Evolutionary conservation across 2,888 invertebrate genomes (phyloP), one percentile per base, ranked within the genome.

Genomic region (Heliconius aoede): DNA sequence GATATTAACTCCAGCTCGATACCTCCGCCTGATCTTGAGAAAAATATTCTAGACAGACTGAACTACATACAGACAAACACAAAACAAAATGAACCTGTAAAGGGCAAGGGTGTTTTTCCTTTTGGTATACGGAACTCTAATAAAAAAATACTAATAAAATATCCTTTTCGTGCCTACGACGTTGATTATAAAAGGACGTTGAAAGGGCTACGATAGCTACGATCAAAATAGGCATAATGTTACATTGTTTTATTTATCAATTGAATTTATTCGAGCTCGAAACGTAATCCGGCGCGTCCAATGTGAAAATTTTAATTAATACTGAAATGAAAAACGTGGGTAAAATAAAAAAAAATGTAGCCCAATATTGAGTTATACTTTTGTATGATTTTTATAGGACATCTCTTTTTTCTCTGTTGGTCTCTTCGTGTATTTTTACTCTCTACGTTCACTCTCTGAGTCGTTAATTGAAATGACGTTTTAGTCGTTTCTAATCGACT

Each of bases 291-390:
- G 73, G 76, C 71, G 73, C 79, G 84, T 83, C 82, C 84, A 82
- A 84, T 78, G 83, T 82, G 85, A 86, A 86, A 84, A 85, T 88
- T 80, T 89, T 89, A 89, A 90, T 89, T 89, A 88, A 88, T 86
- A 83, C 65, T 65, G 77, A 84, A 86, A 83, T 83, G 85, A 85
- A 86, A 84, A 83, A 83, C 79, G 81, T 32, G 73, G 80, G 83
- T 51, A 81, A 32, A 24, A n/a, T 7, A 15, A 81, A 80, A 83
- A 85, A 84, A 83, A 86, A 84, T 83, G 79, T 78, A 72, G 74
- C 76, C 80, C 80, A 68, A 81, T 83, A 84, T 86, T 84, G 83
- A 81, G 83, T 84, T 79, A 82, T 61, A 69, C 69, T 64, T 32
- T 72, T 36, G 21, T 58, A 4, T 28, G 26, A 55, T 72, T 32